phyloP scores from a whole-genome alignment of 2,113 vertebrate species.

The Sitta europaea region DNA sequence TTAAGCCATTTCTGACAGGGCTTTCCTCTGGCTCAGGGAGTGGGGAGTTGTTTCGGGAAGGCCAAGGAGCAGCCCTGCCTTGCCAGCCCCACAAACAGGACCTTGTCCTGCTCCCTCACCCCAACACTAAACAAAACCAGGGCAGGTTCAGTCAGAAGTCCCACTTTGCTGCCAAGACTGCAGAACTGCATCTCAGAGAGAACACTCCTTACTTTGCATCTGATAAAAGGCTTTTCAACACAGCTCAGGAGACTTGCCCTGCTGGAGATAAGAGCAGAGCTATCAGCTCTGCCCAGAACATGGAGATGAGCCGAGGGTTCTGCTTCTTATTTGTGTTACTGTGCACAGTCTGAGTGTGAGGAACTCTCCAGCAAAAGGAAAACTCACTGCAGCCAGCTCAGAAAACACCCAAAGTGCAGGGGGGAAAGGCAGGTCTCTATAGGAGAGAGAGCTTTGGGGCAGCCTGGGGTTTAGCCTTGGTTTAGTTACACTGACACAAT shows the following conservation, averaged over 20 bases:
- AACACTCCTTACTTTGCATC: conserved; percentile 3
- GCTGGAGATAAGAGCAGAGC: conserved; percentile 13
- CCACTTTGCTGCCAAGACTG: conserved; percentile 1
- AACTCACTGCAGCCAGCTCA: not conserved
- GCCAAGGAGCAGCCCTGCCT: conserved; percentile 5
- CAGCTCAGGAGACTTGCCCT: conserved; percentile 29
- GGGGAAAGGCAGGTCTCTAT: not conserved
- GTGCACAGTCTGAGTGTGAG: not conserved
- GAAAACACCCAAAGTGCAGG: not conserved
- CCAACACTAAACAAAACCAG: conserved; percentile 12
- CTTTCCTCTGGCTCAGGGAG: conserved; percentile 65
- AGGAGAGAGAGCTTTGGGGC: not conserved
- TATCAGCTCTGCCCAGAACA: conserved; percentile 47
- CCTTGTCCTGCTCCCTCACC: conserved; percentile 25
- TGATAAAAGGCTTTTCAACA: conserved; percentile 60
- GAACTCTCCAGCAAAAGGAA: not conserved
- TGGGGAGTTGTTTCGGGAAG: not conserved
- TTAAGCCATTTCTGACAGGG: conserved; percentile 76
- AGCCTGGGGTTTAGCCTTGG: not conserved
- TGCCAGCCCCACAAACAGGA: conserved; percentile 24
- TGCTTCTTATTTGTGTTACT: conserved; percentile 20
- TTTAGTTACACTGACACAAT: not conserved
- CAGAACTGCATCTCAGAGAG: not conserved
- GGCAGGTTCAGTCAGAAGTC: conserved; percentile 15
- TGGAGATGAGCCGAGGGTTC: conserved; percentile 38